Base-by-base conservation (phyloP, 1,140 invertebrate species). In the Diabrotica undecimpunctata region DNA sequence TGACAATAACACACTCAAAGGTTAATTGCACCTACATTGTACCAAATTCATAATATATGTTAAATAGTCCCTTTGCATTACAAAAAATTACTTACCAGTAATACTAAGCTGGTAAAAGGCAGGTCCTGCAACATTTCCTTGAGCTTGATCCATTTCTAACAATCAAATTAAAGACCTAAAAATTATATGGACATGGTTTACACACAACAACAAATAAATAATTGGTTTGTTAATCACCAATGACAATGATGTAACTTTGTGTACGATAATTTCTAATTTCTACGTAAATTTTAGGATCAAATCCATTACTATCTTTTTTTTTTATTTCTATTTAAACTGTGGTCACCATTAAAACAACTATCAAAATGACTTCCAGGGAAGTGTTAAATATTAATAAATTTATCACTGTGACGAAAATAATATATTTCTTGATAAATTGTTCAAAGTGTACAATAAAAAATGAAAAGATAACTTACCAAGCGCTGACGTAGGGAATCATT, bases 21-120 rank as follows among this genome's bases (percentile, higher is more conserved):
- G 25, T 25, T 25, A 25, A 25, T 25, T 25, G 25, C 25, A 25
- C 25, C 25, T 25, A 25, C 25, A 25, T 25, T 25, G 25, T 25
- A 4, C 25, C 4, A 25, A 25, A 25, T 25, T 25, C 25, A 25
- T 25, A 25, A 25, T 25, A 25, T 25, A 25, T 25, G 25, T 25
- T 25, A 25, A 25, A 25, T 25, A 25, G 1, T 2, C 25, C 25
- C 25, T 25, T 25, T 25, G 25, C 4, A 93, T 91, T 94, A 71
- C 66, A 85, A 81, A 53, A 13, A 36, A 13, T 2, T 46, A 79
- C 78, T 79, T 80, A 87, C 87, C 85, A 78, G 84, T 87, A 69
- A 88, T 79, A 75, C 82, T 86, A 35, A 88, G 80, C 77, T 87
- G 86, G 77, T 87, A 82, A 80, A 85, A 86, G 77, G 83, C 86